phyloP scores from a whole-genome alignment of 2,113 vertebrate species.

The Myotis lucifugus region DNA sequence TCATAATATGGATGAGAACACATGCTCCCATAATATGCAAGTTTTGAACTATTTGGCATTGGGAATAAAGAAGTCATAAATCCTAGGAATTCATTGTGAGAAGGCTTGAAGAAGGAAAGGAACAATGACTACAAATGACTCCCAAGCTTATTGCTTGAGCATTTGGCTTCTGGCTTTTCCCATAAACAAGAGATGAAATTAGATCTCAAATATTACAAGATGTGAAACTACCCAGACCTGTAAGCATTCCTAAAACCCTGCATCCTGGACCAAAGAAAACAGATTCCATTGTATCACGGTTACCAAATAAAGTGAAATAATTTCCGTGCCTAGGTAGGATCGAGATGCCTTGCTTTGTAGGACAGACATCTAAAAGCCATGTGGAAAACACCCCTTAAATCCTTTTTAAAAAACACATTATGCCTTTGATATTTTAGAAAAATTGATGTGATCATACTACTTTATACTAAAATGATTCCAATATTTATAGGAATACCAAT shows the following conservation, averaged over 20 bases:
- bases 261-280: conserved; percentile 27
- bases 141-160: background rate
- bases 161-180: conserved; percentile 42
- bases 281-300: conserved; percentile 36
- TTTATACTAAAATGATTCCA: background rate
- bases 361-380: background rate
- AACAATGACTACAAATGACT: conserved; percentile 43
- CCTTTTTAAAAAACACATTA: background rate
- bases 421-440: background rate
- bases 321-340: background rate
- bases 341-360: background rate
- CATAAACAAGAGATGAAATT: conserved; percentile 64
- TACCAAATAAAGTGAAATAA: conserved; percentile 49
- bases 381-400: background rate
- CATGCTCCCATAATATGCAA: conserved; percentile 23
- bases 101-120: conserved; percentile 38
- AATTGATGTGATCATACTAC: background rate
- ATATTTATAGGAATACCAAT: background rate
- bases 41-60: conserved; percentile 43
- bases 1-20: conserved; percentile 58
- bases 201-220: conserved; percentile 33
- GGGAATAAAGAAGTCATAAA: conserved; percentile 62
- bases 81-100: conserved; percentile 44
- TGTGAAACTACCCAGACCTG: conserved; percentile 49
- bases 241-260: conserved; percentile 40